These are phyloP conservation scores for Thelaira solivaga DNA, from an alignment of 2,888 invertebrate genomes.

Conservation along the genomic window DNA sequence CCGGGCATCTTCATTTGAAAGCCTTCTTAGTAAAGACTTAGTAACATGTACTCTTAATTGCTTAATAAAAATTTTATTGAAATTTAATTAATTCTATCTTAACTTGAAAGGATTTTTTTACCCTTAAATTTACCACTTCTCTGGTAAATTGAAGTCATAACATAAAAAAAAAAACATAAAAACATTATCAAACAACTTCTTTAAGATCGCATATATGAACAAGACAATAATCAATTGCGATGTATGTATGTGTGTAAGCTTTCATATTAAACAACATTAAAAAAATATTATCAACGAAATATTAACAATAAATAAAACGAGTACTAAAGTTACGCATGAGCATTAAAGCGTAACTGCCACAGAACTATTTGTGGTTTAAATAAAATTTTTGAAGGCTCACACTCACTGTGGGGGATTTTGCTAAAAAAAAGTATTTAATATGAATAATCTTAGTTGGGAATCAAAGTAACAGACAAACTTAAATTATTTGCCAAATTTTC, in stretches of 20 bases:
- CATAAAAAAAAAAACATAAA: slow-evolving; percentile 14
- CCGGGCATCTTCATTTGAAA: no score
- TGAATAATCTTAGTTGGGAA: no score
- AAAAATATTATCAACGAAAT: slow-evolving; percentile 21
- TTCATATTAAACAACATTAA: slow-evolving; percentile 15
- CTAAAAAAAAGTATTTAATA: no score
- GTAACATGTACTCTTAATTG: no score
- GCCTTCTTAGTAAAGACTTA: no score
- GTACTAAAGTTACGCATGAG: slow-evolving; percentile 54
- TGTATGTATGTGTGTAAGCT: no score
- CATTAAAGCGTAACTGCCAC: slow-evolving; percentile 57
- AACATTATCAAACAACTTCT: slow-evolving; percentile 42
- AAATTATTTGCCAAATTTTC: no score
- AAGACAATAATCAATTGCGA: slow-evolving; percentile 49
- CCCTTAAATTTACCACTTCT: neutral
- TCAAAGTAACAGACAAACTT: no score
- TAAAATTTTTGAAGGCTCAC: slow-evolving; percentile 7
- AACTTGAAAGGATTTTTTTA: no score
- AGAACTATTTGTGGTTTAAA: slow-evolving; percentile 19
- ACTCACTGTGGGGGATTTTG: no score
- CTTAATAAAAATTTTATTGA: no score
- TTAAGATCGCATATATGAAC: slow-evolving; percentile 49
- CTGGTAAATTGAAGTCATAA: slow-evolving; percentile 21
- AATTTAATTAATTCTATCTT: no score
- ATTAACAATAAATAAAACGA: slow-evolving; percentile 16